phyloP scores from a whole-genome alignment of 2,113 vertebrate genomes.

The Bothrops jararaca region DNA sequence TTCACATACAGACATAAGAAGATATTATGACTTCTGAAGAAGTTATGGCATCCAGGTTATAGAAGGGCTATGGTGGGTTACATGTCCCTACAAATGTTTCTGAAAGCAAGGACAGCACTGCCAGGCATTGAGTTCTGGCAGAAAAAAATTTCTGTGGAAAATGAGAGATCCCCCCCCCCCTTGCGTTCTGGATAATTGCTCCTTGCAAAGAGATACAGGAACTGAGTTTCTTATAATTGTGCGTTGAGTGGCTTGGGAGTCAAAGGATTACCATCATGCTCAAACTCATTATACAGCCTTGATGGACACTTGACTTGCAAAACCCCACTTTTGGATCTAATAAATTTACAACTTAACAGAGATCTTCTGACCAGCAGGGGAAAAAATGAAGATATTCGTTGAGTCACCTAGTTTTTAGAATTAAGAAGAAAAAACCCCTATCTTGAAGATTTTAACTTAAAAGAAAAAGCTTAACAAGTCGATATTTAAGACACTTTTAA shows the following conservation, averaged over 20 bases:
- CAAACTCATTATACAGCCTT: not conserved
- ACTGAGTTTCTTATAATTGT: not conserved
- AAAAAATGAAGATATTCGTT: not conserved
- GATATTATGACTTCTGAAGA: not conserved
- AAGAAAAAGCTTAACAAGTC: not conserved
- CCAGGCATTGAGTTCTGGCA: too few species aligned
- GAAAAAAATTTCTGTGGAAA: not conserved
- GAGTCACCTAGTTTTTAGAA: not conserved
- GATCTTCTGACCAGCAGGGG: not conserved
- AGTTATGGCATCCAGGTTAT: not conserved
- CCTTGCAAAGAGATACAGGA: not conserved
- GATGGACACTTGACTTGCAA: not conserved
- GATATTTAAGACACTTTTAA: not conserved
- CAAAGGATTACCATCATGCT: not conserved
- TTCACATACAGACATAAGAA: not conserved
- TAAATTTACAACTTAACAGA: not conserved
- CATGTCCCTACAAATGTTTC: not conserved
- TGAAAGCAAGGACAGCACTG: too few species aligned
- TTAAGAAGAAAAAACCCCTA: not conserved
- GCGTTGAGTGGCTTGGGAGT: not conserved
- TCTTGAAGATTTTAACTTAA: not conserved
- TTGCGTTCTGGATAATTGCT: not conserved
- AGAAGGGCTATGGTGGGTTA: not conserved
- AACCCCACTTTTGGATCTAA: not conserved
- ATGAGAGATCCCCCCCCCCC: not conserved